Base-by-base conservation (phyloP, 2,113 vertebrate genomes). In the Heterotilapia buettikoferi region DNA sequence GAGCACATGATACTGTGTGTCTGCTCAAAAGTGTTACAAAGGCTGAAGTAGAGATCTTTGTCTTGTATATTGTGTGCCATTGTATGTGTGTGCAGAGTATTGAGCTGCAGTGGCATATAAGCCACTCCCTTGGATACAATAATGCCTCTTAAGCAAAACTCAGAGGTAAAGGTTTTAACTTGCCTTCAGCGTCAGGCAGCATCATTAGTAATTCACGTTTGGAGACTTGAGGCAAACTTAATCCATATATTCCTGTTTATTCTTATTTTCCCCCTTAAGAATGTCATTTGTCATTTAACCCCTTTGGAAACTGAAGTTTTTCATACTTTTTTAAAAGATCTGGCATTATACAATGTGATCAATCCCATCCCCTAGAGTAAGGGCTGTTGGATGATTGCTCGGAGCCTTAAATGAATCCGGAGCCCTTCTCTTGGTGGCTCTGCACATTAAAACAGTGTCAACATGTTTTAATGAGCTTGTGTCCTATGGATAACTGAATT, bases 91-190 rank as follows among this genome's bases (percentile, higher is more conserved):
- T 61, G 24, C n/a, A 10, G 21, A 84, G 47, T 85, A 82, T 82
- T 80, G 88, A 91, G 90, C 88, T 90, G 84, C 80, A 86, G 71
- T 89, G 66, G 86, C 82, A 79, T 86, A 57, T 82, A 81, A 88
- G 89, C 73, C 71, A 80, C 83, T 93, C 84, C 68, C 53, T 92
- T 19, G 54, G 83, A 89, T 85, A 73, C 82, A 92, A 94, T 94
- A 93, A 89, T 88, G 93, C 95, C 80, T 94, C 90, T 81, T 83
- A 81, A 95, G 94, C 94, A 94, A 83, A 95, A 93, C 91, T 91
- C 88, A 80, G 91, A 93, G 84, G 90, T 88, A 92, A 92, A 91
- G 93, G 91, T 92, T 93, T 94, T 89, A 88, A 92, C 82, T 93
- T 79, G 89, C 93, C 90, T 90, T 89, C 56, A 93, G 95, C 92